phyloP scores from a whole-genome alignment of 2,113 vertebrate genomes.

The Pleuronectes platessa region DNA sequence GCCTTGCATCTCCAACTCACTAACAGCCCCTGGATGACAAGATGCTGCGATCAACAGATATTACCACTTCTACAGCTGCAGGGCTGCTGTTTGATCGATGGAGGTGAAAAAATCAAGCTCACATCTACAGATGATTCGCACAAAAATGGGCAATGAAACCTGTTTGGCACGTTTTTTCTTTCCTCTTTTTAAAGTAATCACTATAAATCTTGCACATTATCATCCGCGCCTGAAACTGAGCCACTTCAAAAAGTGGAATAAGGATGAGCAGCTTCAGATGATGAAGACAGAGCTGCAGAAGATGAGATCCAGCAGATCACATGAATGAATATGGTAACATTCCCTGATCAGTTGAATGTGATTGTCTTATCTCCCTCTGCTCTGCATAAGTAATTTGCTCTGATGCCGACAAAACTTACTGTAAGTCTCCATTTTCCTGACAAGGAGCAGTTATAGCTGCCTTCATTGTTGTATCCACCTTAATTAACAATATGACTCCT shows the following conservation, averaged over 20 bases:
- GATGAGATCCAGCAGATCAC: slow-evolving; percentile 35
- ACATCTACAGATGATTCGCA: slow-evolving; percentile 21
- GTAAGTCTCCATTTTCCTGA: slow-evolving; percentile 1
- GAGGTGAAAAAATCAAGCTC: slow-evolving; percentile 13
- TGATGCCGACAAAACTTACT: background rate
- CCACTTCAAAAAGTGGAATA: slow-evolving; percentile 32
- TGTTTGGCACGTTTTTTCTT: slow-evolving; percentile 25
- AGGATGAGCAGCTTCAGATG: slow-evolving; percentile 36
- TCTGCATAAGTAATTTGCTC: background rate
- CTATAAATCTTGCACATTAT: slow-evolving; percentile 45
- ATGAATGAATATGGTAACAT: slow-evolving; percentile 17
- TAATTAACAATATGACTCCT: background rate
- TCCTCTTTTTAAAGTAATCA: slow-evolving; percentile 19
- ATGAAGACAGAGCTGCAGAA: slow-evolving; percentile 13
- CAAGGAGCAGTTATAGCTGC: background rate
- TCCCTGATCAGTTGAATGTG: slow-evolving; percentile 8
- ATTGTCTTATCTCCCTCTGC: slow-evolving; percentile 27
- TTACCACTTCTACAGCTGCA: slow-evolving; percentile 46
- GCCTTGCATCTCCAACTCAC: slow-evolving; percentile 51
- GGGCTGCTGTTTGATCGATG: slow-evolving; percentile 50
- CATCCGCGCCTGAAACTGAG: slow-evolving; percentile 21
- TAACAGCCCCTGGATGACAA: slow-evolving; percentile 54
- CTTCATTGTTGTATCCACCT: background rate
- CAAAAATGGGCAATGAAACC: slow-evolving; percentile 3
- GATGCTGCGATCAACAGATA: slow-evolving; percentile 62